Evolutionary conservation across 1,140 invertebrate genomes (phyloP), one percentile per base, ranked within the genome.

Genomic region (Chelonus insularis): DNA sequence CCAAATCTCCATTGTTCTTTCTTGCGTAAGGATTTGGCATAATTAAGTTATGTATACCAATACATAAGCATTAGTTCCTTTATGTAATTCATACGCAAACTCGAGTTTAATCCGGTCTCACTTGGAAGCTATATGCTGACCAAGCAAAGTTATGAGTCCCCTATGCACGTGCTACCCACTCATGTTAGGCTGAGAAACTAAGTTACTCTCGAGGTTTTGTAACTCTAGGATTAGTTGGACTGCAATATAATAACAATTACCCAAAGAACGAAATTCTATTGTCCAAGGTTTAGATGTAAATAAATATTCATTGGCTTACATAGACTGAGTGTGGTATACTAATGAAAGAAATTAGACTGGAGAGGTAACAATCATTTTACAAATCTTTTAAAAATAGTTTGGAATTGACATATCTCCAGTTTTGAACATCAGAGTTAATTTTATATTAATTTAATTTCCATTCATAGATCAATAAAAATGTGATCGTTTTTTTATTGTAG

Each of bases 91-190:
- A 65, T 65, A 56, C 63, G 41, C 61, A 57, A 62, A 67, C 60
- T 64, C 57, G 56, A 67, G 63, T 67, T 67, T 67, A 67, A 67
- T 67, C 60, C 66, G 59, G 63, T 63, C 60, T 64, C 47, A 52
- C 36, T 63, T 18, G 52, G 48, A 50, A 63, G 50, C 62, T 57
- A 14, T 34, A 32, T 23, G 36, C 36, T 56, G 48, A 52, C 56
- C 45, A 54, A 52, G 25, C n/a, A 56, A 65, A 71, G 65, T 73
- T 69, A 69, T 63, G 62, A 68, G 70, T 67, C 62, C 60, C 66
- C 34, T 23, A 39, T 62, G 48, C 62, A 58, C 37, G 37, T 23
- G 16, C 11, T 47, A 23, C 37, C 9, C 18, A 43, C 41, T 43
- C 41, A 43, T 14, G 12, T 43, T 43, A 43, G 41, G 41, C 14